These are phyloP conservation scores for Physella acuta DNA, from an alignment of 1,140 invertebrate species.

Conservation along the genomic window DNA sequence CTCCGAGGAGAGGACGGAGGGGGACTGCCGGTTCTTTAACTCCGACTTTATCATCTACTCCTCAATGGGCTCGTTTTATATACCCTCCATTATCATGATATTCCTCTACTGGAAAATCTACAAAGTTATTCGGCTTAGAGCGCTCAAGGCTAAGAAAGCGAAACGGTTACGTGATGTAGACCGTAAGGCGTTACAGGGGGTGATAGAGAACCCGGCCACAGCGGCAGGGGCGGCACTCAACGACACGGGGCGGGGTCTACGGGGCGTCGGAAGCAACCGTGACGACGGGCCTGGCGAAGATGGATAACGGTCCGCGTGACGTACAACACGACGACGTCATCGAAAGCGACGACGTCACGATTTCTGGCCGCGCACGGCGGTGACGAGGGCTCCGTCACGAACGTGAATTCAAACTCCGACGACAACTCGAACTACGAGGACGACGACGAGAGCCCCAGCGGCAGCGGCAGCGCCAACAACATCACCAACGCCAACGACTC, in stretches of 20 bases:
- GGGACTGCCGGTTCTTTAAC: slow-evolving; percentile 92
- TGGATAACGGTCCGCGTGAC: slow-evolving; percentile 50
- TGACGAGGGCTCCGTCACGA: slow-evolving; percentile 68
- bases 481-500: slow-evolving; percentile 50
- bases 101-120: slow-evolving; percentile 98
- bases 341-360: slow-evolving; percentile 25
- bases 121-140: slow-evolving; percentile 80
- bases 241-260: slow-evolving; percentile 18
- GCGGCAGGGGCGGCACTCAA: background rate
- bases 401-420: slow-evolving; percentile 72
- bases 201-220: slow-evolving; percentile 50
- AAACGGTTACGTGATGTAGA: slow-evolving; percentile 36
- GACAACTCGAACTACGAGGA: slow-evolving; percentile 72
- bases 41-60: slow-evolving; percentile 97
- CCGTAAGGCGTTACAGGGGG: slow-evolving; percentile 37
- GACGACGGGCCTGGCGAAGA: slow-evolving; percentile 45
- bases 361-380: slow-evolving; percentile 53
- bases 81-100: slow-evolving; percentile 98
- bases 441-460: slow-evolving; percentile 63
- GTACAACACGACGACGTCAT: slow-evolving; percentile 61
- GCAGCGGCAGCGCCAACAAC: slow-evolving; percentile 65
- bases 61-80: slow-evolving; percentile 97
- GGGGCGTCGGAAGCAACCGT: slow-evolving; percentile 42
- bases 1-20: slow-evolving; percentile 41
- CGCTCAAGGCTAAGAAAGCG: slow-evolving; percentile 69